A percentile compares a stretch with the other conserved stretches of the same genome.
Conservation (phyloP, 2,797 vertebrate species). For the Dryobates pubescens region DNA sequence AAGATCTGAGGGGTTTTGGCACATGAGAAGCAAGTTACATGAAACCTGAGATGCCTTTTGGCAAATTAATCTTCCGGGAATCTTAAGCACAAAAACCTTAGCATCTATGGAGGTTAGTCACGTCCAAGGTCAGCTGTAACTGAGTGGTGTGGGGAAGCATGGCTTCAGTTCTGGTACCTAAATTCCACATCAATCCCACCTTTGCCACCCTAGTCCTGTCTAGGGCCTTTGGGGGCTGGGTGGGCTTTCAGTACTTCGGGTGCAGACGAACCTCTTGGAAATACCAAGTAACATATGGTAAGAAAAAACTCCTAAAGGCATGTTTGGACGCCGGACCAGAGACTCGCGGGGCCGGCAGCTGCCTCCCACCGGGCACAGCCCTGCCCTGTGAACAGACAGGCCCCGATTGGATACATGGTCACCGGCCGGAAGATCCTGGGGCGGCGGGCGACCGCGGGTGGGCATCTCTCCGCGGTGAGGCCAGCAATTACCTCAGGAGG, state of each 20-base stretch:
- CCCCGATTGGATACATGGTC: neutral
- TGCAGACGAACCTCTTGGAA: neutral
- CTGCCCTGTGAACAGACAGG: neutral
- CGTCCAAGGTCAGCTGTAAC: neutral
- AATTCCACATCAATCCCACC: neutral
- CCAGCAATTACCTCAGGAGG: neutral
- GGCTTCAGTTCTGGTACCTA: neutral
- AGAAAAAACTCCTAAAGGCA: neutral
- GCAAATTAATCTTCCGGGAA: neutral
- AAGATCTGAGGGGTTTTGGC: neutral
- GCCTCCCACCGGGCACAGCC: too few species aligned
- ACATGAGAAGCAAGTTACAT: rapidly evolving
- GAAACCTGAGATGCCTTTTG: neutral
- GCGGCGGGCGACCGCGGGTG: neutral
- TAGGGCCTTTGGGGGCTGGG: rapidly evolving
- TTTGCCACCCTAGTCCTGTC: neutral
- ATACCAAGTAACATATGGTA: neutral
- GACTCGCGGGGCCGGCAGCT: too few species aligned
- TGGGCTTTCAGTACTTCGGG: rapidly evolving
- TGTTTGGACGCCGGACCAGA: neutral
- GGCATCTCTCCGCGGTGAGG: neutral
- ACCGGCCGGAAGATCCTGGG: neutral
- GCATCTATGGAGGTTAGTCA: neutral
- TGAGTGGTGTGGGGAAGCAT: neutral
- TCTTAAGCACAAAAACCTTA: neutral